Evolutionary conservation across 2,797 vertebrate genomes (phyloP), one percentile per base, ranked within the genome.

Genomic region (Aulostomus chinensis): DNA sequence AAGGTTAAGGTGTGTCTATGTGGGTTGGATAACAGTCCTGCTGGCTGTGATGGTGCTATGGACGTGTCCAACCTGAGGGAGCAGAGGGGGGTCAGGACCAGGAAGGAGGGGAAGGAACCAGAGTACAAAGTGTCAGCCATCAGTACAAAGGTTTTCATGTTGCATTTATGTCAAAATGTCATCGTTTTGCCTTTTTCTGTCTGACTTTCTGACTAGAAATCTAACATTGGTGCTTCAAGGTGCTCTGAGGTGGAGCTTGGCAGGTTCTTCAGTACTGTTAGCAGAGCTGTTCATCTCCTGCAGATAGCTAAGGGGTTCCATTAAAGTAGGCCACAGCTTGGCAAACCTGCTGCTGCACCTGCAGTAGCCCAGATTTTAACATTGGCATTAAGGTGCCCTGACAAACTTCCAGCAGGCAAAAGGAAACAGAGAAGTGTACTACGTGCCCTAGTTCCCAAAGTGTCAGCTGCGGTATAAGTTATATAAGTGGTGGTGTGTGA

Each of bases 311-410:
- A 17, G 18, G 9, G 17, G 43, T 54, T 37, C 14, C 21, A 22
- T 7, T 13, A 7, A 79, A 76, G 34, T 79, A 42, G 68, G 68
- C 2, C 50, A 18, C 37, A 46, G 28, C 7, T 18, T 4, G 39
- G 4, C 46, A 2, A 29, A 6, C 10, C 1, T 22, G 24, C 45
- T 31, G 47, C 42, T 43, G 15, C 52, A 51, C 56, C 67, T 68
- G 73, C 79, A 67, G 48, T 43, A 53, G 18, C 66, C 75, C 67
- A 77, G 26, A 69, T 79, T 79, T 59, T 61, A 33, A 32, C 67
- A 69, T 74, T 59, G 51, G 13, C 7, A 41, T 59, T 49, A 1
- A 46, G 24, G 11, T 20, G 43, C 24, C 40, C 28, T 9, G 36
- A 18, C 20, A 42, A 16, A 14, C 28, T 34, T 3, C 10, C 40